A percentile compares a stretch with the other conserved stretches of the same genome.
These are phyloP conservation scores for Calliopsis andreniformis DNA, from an alignment of 1,140 invertebrate genomes.

Conservation along the genomic window DNA sequence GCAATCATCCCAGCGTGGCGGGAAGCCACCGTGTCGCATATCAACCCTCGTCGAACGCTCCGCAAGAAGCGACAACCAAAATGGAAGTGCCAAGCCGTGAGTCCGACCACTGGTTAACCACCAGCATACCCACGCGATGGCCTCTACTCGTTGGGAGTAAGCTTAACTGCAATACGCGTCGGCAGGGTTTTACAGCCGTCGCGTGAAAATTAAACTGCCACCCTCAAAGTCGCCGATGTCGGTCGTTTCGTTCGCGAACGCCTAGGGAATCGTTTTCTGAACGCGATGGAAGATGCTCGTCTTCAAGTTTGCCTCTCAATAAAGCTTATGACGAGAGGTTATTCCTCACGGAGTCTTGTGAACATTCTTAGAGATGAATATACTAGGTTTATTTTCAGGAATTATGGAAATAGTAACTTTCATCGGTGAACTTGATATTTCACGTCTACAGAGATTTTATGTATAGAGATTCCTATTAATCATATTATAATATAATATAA, in stretches of 20 bases:
- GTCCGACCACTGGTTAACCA: conserved; percentile 46
- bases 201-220: conserved; percentile 60
- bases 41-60: conserved; percentile 46
- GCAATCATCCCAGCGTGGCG: conserved; percentile 30
- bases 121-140: conserved; percentile 8
- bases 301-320: background rate
- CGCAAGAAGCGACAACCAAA: conserved; percentile 1
- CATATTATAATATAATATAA: too few relatives aligned
- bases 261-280: background rate
- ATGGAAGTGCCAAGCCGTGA: conserved; percentile 52
- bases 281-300: conserved; percentile 19
- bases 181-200: conserved; percentile 43
- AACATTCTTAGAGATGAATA: too few relatives aligned
- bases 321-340: background rate
- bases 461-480: too few relatives aligned
- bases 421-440: too few relatives aligned
- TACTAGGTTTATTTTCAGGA: too few relatives aligned
- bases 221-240: conserved; percentile 49
- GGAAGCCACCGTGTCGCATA: conserved; percentile 22
- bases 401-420: too few relatives aligned
- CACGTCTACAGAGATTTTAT: too few relatives aligned
- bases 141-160: conserved; percentile 16
- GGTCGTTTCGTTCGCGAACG: background rate
- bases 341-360: too few relatives aligned
- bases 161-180: too few relatives aligned